phyloP scores from a whole-genome alignment of 2,888 invertebrate genomes.

The Trissolcus japonicus region DNA sequence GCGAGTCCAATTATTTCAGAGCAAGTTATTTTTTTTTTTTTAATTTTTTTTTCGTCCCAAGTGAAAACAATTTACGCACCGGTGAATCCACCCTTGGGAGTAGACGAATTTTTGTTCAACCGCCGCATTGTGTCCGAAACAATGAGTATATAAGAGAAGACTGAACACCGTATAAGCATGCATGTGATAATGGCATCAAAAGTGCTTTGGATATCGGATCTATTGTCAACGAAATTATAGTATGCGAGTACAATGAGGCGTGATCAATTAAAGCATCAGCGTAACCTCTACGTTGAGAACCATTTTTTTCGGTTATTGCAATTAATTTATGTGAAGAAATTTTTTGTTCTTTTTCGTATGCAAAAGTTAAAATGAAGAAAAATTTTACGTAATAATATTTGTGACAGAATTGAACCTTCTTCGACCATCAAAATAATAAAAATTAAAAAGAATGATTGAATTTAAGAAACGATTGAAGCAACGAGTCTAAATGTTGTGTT shows the following conservation, averaged over 20 bases:
- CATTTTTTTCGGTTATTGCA: too few species aligned
- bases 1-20: too few species aligned
- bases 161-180: conserved; percentile 42
- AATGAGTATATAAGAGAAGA: conserved; percentile 55
- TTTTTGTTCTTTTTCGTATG: neutral
- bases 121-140: conserved; percentile 63
- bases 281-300: neutral
- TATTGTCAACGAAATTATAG: conserved; percentile 50
- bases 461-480: too few species aligned
- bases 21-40: too few species aligned
- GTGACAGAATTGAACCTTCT: too few species aligned
- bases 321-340: neutral
- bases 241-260: conserved; percentile 26
- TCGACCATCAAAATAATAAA: neutral
- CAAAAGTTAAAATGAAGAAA: too few species aligned
- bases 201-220: conserved; percentile 43
- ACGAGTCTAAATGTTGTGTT: too few species aligned
- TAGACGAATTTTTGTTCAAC: conserved; percentile 40
- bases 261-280: conserved; percentile 40
- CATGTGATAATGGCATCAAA: conserved; percentile 60
- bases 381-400: too few species aligned
- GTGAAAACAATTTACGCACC: conserved; percentile 53
- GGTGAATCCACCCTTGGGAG: conserved; percentile 37
- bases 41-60: conserved; percentile 22
- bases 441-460: too few species aligned